phyloP scores from a whole-genome alignment of 2,888 invertebrate genomes.

The Horisme vitalbata region DNA sequence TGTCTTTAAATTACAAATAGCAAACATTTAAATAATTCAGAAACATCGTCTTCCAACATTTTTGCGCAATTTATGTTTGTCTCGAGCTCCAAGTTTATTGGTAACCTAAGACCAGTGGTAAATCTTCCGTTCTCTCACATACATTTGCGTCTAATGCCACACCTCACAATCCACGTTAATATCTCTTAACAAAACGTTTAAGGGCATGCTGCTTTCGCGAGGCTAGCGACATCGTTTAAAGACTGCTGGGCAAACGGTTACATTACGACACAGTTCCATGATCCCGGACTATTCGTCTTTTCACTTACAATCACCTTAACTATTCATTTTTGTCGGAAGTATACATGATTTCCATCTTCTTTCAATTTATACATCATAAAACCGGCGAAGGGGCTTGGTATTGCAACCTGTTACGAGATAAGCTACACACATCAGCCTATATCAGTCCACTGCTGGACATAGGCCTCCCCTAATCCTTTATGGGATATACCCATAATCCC shows the following conservation, averaged over 20 bases:
- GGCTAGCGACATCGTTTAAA: slow-evolving; percentile 37
- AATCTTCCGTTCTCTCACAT: slow-evolving; percentile 27
- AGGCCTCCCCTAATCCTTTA: too few species aligned
- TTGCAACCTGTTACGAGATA: too few species aligned
- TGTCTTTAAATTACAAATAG: slow-evolving; percentile 7
- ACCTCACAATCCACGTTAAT: slow-evolving; percentile 52
- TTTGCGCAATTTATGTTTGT: slow-evolving; percentile 15
- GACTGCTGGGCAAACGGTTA: slow-evolving; percentile 6
- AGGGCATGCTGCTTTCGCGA: slow-evolving; percentile 54
- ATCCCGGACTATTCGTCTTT: too few species aligned
- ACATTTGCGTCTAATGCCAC: slow-evolving; percentile 30
- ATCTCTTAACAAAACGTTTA: slow-evolving; percentile 52
- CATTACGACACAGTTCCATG: too few species aligned
- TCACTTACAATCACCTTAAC: too few species aligned
- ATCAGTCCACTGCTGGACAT: too few species aligned
- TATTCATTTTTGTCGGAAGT: too few species aligned
- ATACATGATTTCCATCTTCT: too few species aligned
- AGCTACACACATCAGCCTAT: too few species aligned
- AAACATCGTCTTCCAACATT: slow-evolving; percentile 6
- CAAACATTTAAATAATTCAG: background rate
- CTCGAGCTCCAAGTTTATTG: slow-evolving; percentile 20
- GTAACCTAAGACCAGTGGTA: slow-evolving; percentile 28
- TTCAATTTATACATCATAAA: too few species aligned
- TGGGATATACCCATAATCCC: too few species aligned
- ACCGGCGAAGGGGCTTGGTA: too few species aligned